These are phyloP conservation scores for Chironex yamaguchii DNA, from an alignment of 30 jellyfish, hydroid and myxozoan species.

Conservation along the genomic window DNA sequence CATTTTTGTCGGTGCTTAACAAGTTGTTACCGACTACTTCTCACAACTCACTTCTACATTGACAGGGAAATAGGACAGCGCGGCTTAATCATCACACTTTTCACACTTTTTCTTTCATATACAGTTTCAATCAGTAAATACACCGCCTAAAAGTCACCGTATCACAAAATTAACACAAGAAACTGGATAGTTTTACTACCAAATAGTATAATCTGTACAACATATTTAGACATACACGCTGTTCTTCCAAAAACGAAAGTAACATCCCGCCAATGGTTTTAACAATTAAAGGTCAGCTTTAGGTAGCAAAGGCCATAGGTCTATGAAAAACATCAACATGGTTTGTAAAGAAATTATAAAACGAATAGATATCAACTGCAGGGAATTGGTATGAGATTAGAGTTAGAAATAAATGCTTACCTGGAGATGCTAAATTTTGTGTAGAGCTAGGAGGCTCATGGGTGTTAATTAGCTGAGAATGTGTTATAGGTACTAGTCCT, in stretches of 20 bases:
- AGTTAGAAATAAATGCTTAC: constrained; percentile 17
- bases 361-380: not conserved
- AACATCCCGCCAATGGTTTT: no score
- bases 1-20: not conserved
- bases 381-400: not conserved
- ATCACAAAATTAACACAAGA: no score
- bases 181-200: no score
- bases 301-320: not conserved
- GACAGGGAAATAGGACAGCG: no score
- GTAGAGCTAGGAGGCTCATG: constrained; percentile 60
- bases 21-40: no score
- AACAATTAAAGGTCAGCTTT: not conserved
- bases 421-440: constrained; percentile 74
- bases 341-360: not conserved
- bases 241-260: no score
- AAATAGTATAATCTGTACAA: no score
- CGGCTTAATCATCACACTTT: no score
- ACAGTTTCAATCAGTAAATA: not conserved
- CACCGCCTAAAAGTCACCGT: no score
- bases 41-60: no score
- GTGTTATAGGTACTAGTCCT: constrained; percentile 6
- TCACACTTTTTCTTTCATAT: not conserved
- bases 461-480: not conserved
- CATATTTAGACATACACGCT: no score
- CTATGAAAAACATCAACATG: not conserved